Conservation (phyloP, 2,888 invertebrate genomes). For the Xestia xanthographa region DNA sequence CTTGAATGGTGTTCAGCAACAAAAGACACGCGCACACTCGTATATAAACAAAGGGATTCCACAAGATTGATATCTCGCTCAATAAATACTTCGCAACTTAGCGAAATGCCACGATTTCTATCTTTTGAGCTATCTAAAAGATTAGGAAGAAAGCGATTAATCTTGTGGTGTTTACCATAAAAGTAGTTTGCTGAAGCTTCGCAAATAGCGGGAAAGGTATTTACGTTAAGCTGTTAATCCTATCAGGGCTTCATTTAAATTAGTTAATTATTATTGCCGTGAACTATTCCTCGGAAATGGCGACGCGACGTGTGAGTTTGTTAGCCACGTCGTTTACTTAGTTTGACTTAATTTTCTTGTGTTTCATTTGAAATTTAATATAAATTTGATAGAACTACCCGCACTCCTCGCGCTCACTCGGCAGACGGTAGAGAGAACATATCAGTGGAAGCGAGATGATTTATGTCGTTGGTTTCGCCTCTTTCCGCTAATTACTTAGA, state of each 20-base stretch:
- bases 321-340: conserved; percentile 51
- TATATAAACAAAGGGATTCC: conserved; percentile 29
- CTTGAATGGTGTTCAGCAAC: conserved; percentile 46
- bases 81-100: conserved; percentile 51
- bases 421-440: conserved; percentile 45
- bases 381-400: conserved; percentile 57
- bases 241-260: conserved; percentile 23
- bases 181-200: conserved; percentile 24
- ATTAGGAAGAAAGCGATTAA: conserved; percentile 38
- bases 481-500: conserved; percentile 78
- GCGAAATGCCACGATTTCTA: conserved; percentile 36
- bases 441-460: conserved; percentile 70
- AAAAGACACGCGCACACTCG: conserved; percentile 24
- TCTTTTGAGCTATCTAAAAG: conserved; percentile 38
- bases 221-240: conserved; percentile 25
- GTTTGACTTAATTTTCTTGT: conserved; percentile 62
- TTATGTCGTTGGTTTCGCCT: conserved; percentile 73
- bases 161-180: conserved; percentile 45
- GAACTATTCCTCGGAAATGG: conserved; percentile 14
- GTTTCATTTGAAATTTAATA: conserved; percentile 63
- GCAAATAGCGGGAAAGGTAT: conserved; percentile 9
- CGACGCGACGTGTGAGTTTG: conserved; percentile 31
- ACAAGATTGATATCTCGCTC: conserved; percentile 36
- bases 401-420: conserved; percentile 9
- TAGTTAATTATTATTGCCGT: conserved; percentile 33